A percentile compares a stretch with the other conserved stretches of the same genome.
phyloP scores from a whole-genome alignment of 2,113 vertebrate genomes.

The Marmota monax region DNA sequence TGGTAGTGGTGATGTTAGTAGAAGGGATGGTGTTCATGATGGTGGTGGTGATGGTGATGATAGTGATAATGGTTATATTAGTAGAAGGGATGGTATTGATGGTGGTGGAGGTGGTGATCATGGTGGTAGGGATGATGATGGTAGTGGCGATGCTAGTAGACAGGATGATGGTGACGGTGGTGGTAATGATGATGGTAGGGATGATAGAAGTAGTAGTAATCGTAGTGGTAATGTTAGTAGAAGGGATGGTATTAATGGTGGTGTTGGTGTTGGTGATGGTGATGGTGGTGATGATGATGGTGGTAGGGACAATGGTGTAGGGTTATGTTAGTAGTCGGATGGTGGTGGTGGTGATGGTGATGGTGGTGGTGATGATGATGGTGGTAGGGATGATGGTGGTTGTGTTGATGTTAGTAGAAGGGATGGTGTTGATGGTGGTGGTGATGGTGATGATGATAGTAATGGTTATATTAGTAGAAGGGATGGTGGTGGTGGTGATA shows the following conservation, averaged over 20 bases:
- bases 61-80: too few species aligned
- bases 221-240: too few species aligned
- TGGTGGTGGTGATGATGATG: accelerated
- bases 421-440: accelerated
- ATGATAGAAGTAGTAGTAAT: too few species aligned
- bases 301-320: too few species aligned
- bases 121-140: not conserved
- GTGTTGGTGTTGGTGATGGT: not conserved
- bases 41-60: not conserved
- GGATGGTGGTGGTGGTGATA: accelerated
- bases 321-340: too few species aligned
- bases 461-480: not conserved
- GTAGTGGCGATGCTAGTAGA: accelerated
- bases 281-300: too few species aligned
- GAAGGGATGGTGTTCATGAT: not conserved
- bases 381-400: not conserved
- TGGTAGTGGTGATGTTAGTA: accelerated
- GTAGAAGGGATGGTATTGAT: too few species aligned
- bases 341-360: too few species aligned
- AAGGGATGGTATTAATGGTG: not conserved
- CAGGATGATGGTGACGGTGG: too few species aligned
- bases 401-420: too few species aligned
- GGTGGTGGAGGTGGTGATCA: not conserved
- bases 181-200: accelerated
- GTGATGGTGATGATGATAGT: not conserved